Conservation (phyloP, 2,113 vertebrate species). For the Cochlearius cochlearius region DNA sequence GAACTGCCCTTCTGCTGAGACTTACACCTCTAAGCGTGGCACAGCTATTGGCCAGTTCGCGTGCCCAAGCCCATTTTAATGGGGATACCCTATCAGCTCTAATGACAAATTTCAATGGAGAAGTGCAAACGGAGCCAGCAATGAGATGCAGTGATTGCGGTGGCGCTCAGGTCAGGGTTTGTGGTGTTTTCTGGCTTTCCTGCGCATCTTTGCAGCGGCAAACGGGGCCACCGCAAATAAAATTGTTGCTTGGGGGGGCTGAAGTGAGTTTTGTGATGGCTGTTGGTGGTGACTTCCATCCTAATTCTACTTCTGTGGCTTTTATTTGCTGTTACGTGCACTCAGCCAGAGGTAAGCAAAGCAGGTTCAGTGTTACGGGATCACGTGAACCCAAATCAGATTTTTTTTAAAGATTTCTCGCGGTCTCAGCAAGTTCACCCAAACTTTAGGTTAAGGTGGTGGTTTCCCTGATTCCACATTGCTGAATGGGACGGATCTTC, state of each 20-base stretch:
- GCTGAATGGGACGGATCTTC: not conserved
- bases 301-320: not conserved
- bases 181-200: not conserved
- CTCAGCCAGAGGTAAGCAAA: not conserved
- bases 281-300: not conserved
- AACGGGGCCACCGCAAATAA: not conserved
- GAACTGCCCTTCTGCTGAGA: rapidly evolving
- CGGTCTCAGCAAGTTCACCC: not conserved
- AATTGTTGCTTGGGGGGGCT: rapidly evolving
- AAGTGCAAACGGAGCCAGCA: not conserved
- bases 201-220: not conserved
- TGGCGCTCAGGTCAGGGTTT: rapidly evolving
- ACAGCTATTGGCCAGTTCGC: rapidly evolving
- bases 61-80: rapidly evolving
- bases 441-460: not conserved
- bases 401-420: not conserved
- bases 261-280: not conserved
- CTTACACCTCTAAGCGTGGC: rapidly evolving
- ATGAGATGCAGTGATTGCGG: not conserved
- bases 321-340: not conserved
- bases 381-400: not conserved
- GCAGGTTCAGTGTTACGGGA: rapidly evolving
- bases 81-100: rapidly evolving
- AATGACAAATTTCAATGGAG: rapidly evolving
- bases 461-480: not conserved